Conservation (phyloP, 2,888 invertebrate species). For the Eucera pruinosa region DNA sequence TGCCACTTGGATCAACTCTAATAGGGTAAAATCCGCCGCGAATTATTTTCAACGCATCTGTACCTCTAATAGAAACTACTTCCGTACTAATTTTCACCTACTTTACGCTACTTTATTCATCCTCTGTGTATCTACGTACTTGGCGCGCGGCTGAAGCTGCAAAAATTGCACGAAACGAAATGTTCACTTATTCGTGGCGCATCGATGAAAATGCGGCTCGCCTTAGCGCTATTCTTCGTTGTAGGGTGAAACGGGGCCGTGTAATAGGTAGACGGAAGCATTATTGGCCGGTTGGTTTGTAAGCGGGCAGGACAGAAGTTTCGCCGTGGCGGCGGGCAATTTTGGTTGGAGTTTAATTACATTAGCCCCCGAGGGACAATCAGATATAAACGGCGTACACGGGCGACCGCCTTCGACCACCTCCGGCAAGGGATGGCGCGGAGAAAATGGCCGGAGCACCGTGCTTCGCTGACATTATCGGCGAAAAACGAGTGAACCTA, state of each 20-base stretch:
- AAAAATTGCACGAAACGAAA: no score
- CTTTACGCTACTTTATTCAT: no score
- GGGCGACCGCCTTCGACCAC: conserved; percentile 68
- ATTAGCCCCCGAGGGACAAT: conserved; percentile 75
- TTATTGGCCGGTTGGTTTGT: conserved; percentile 57
- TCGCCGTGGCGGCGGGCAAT: conserved; percentile 69
- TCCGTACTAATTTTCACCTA: no score
- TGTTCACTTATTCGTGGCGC: no score
- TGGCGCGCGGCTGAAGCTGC: no score
- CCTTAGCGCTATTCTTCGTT: not conserved
- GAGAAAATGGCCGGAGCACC: conserved; percentile 65
- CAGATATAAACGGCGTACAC: conserved; percentile 74
- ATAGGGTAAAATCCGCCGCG: no score
- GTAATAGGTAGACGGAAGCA: conserved; percentile 57
- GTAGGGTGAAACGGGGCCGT: conserved; percentile 33
- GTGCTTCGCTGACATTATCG: conserved; percentile 63
- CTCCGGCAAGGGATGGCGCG: conserved; percentile 60
- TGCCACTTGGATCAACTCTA: no score
- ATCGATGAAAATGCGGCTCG: not conserved
- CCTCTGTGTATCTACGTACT: no score
- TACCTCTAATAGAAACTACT: no score
- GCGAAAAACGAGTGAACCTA: conserved; percentile 62
- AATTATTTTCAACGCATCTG: no score
- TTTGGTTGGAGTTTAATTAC: conserved; percentile 79
- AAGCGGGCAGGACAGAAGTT: conserved; percentile 67